A percentile compares a stretch with the other conserved stretches of the same genome.
These are phyloP conservation scores for Alfaro cultratus DNA, from an alignment of 2,797 vertebrate genomes.

Conservation along the genomic window DNA sequence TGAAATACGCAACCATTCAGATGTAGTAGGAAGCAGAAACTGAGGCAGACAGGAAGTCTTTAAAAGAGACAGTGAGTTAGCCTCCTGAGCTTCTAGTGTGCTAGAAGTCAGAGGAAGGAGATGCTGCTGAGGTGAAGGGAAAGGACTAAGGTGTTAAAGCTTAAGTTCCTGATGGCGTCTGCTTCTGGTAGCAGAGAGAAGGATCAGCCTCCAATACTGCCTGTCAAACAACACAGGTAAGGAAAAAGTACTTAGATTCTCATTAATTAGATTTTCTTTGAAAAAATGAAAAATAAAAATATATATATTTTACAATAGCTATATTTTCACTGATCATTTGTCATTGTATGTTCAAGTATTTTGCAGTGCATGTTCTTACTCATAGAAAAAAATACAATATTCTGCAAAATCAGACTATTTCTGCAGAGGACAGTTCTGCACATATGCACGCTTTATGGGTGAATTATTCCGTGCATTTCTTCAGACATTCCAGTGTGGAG, in stretches of 20 bases:
- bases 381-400: neutral
- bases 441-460: neutral
- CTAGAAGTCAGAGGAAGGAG: slow-evolving; percentile 8
- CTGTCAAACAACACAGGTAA: slow-evolving; percentile 81
- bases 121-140: slow-evolving; percentile 19
- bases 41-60: slow-evolving; percentile 44
- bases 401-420: neutral
- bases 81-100: slow-evolving; percentile 25
- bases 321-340: neutral
- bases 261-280: neutral
- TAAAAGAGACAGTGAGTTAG: slow-evolving; percentile 14
- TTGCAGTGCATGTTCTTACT: neutral
- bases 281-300: no score
- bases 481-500: slow-evolving; percentile 60
- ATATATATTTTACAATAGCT: no score
- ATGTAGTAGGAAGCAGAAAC: slow-evolving; percentile 26
- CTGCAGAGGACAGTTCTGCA: neutral
- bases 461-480: slow-evolving; percentile 20
- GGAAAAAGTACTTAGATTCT: slow-evolving; percentile 7
- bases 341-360: neutral
- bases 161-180: slow-evolving; percentile 53
- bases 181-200: slow-evolving; percentile 26
- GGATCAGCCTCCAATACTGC: slow-evolving; percentile 71
- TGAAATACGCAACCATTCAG: slow-evolving; percentile 1
- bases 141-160: slow-evolving; percentile 3